Base-by-base conservation (phyloP, 2,113 vertebrate genomes). In the Daphoenositta chrysoptera region DNA sequence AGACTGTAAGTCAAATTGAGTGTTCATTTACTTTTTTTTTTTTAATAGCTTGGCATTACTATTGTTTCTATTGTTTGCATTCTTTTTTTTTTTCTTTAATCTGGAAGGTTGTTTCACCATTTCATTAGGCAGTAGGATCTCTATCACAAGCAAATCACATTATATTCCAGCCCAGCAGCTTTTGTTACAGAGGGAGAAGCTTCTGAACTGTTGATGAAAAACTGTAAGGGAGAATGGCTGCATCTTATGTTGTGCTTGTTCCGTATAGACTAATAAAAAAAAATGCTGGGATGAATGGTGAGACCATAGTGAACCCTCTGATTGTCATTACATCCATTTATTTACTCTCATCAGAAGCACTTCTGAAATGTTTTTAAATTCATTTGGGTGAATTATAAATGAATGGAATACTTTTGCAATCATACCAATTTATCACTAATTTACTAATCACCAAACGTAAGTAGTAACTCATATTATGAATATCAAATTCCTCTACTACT, bases 281-380 rank as follows among this genome's bases (percentile, higher is more conserved):
- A 94, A 83, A 30, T 37, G 27, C 69, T 78, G 33, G 21, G 37
- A 86, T 86, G 39, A 80, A 40, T n/a, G 42, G 28, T 86, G 66
- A 80, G 63, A 90, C 54, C 53, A 79, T 47, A 63, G 58, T 80
- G 87, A 95, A 58, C 45, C 33, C 37, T 77, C 60, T 94, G 78
- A 70, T 91, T 88, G 82, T 83, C 79, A 83, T 93, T 89, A 63
- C 35, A 93, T 51, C 31, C 75, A 71, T 66, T 90, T 96, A 90
- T 94, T 96, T 96, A 86, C 89, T 61, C 66, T 94, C 90, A 90
- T 95, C 79, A 93, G 79, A 77, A 93, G 71, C 84, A 83, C 87
- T 93, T 83, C 51, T 88, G 66, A 93, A 85, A 86, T 94, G 85
- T 90, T 95, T 96, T 97, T 83, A 77, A 69, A 90, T 94, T 93